A percentile compares a stretch with the other conserved stretches of the same genome.
Evolutionary conservation across 2,888 invertebrate genomes (phyloP).

Genomic region (Autographa pulchrina): DNA sequence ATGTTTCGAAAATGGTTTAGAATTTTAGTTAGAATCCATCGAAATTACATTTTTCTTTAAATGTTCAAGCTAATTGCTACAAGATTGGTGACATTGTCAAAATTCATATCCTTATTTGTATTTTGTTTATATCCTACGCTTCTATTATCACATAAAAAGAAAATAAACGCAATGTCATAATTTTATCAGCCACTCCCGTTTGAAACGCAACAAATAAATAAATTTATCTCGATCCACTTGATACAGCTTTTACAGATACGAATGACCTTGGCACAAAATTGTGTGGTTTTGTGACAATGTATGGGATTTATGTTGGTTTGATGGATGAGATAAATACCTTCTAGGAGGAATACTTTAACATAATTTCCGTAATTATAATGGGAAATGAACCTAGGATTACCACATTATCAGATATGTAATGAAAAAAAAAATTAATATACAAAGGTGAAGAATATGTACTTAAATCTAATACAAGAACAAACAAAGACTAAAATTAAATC

Average conservation of each 20-base stretch:
- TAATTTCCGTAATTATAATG: too few species aligned
- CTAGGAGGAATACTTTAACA: too few species aligned
- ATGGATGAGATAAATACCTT: neutral
- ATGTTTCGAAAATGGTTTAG: too few species aligned
- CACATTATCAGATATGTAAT: too few species aligned
- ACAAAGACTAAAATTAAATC: too few species aligned
- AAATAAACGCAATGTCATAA: neutral
- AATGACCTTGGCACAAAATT: constrained; percentile 46
- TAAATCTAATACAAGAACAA: too few species aligned
- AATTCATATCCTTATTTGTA: neutral
- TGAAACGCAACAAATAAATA: constrained; percentile 53
- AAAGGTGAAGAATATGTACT: too few species aligned
- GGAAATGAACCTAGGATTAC: too few species aligned
- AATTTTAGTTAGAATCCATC: too few species aligned
- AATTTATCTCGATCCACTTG: constrained; percentile 59
- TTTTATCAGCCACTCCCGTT: constrained; percentile 40
- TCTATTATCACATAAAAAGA: neutral
- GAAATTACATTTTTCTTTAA: neutral
- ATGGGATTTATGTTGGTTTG: constrained; percentile 17
- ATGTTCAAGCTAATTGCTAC: neutral
- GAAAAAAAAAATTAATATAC: too few species aligned
- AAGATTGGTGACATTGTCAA: neutral
- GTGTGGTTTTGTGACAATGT: neutral
- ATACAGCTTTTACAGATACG: constrained; percentile 63
- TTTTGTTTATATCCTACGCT: neutral